Percentiles rank a stretch among this genome's conserved stretches.
Evolutionary conservation across 2,113 vertebrate genomes (phyloP).

Genomic region (Leuciscus idus): DNA sequence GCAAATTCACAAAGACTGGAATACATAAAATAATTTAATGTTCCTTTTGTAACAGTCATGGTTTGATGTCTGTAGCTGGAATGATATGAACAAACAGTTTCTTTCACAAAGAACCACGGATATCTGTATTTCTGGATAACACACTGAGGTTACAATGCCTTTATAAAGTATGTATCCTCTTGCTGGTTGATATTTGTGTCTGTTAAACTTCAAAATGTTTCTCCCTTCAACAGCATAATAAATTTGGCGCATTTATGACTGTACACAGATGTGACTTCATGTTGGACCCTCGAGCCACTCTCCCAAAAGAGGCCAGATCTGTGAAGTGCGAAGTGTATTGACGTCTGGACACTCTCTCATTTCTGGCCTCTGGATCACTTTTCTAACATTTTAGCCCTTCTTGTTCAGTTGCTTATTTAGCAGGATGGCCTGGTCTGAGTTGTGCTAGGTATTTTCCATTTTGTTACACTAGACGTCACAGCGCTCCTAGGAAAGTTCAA

Average conservation of each 20-base stretch:
- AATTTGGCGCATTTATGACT: not conserved
- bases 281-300: not conserved
- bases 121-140: conserved; percentile 4
- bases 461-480: conserved; percentile 8
- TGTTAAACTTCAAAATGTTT: not conserved
- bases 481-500: not conserved
- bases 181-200: not conserved
- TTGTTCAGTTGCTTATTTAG: not conserved
- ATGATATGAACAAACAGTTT: not conserved
- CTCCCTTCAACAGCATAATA: not conserved
- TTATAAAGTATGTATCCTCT: not conserved
- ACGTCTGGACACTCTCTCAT: conserved; percentile 4
- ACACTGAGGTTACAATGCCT: not conserved
- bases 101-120: not conserved
- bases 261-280: not conserved
- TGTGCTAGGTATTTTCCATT: conserved; percentile 18
- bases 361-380: not conserved
- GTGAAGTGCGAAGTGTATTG: not conserved
- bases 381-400: not conserved
- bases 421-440: not conserved
- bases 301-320: not conserved
- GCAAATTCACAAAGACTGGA: not conserved
- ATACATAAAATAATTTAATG: not conserved
- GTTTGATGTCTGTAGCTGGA: not conserved
- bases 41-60: not conserved